These are phyloP conservation scores for Camptogramma bilineatum DNA, from an alignment of 2,888 invertebrate species.

Conservation along the genomic window DNA sequence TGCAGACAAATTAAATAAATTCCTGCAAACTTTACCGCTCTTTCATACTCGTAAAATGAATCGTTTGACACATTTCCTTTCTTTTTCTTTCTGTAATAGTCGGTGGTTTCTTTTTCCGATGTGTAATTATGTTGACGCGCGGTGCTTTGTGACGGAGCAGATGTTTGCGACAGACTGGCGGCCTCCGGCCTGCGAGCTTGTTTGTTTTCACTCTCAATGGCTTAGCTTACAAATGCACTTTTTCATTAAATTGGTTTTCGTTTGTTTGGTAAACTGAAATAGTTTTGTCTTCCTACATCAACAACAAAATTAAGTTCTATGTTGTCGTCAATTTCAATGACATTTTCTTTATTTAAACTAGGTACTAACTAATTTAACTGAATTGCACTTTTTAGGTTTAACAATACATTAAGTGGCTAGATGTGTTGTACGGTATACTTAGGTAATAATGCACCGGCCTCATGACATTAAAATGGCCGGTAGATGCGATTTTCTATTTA, in stretches of 20 bases:
- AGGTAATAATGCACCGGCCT: no score
- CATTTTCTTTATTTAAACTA: no score
- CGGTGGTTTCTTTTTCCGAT: slow-evolving; percentile 20
- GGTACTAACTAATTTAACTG: no score
- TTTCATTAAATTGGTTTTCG: slow-evolving; percentile 23
- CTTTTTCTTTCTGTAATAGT: slow-evolving; percentile 18
- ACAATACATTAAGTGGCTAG: no score
- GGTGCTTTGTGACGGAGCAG: slow-evolving; percentile 20
- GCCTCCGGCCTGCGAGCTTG: slow-evolving; percentile 5
- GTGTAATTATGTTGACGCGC: slow-evolving; percentile 31
- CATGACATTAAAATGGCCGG: no score
- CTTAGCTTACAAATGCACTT: slow-evolving; percentile 20
- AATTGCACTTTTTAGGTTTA: no score
- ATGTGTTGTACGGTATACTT: no score
- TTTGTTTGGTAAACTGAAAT: background rate
- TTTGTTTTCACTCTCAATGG: slow-evolving; percentile 26
- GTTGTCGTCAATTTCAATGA: no score
- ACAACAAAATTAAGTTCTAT: no score
- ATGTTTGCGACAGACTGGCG: slow-evolving; percentile 21
- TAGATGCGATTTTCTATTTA: no score
- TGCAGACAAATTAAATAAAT: background rate
- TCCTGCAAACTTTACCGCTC: background rate
- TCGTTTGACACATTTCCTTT: slow-evolving; percentile 6
- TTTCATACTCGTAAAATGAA: slow-evolving; percentile 6
- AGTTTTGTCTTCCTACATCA: background rate